Percentiles rank a stretch among this genome's conserved stretches.
phyloP scores from a whole-genome alignment of 1,140 invertebrate species.

The Archegozetes longisetosus region DNA sequence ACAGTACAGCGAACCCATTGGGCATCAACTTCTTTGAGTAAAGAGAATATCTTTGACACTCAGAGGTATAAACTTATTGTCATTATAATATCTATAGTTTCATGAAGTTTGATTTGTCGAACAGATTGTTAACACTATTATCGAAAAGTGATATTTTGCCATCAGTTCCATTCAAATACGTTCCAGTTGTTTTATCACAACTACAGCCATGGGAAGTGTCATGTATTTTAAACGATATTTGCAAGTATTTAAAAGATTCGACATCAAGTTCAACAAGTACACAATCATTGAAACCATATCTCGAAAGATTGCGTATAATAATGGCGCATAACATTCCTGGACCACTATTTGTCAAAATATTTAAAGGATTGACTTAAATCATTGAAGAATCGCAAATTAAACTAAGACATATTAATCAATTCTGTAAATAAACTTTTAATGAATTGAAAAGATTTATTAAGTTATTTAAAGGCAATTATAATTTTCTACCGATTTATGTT shows the following conservation, averaged over 20 bases:
- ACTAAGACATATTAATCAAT: no score
- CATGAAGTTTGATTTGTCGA: not conserved
- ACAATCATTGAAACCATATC: constrained; percentile 5
- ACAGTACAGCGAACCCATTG: constrained; percentile 15
- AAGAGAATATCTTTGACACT: constrained; percentile 7
- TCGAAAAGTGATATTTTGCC: constrained; percentile 16
- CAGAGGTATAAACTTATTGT: constrained; percentile 7
- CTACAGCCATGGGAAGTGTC: constrained; percentile 15
- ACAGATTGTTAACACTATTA: constrained; percentile 12
- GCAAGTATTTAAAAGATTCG: constrained; percentile 12
- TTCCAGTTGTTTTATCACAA: constrained; percentile 1
- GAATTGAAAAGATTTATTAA: no score
- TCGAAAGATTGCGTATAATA: constrained; percentile 15
- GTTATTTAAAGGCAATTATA: no score
- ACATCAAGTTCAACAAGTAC: not conserved
- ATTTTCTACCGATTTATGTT: no score
- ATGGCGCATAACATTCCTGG: constrained; percentile 6
- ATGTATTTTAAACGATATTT: constrained; percentile 17
- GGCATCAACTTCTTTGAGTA: constrained; percentile 10
- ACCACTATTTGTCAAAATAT: constrained; percentile 15
- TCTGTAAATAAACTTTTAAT: no score
- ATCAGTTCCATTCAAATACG: constrained; percentile 12
- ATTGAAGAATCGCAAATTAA: no score
- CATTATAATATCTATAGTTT: not conserved
- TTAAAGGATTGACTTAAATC: constrained; percentile 12